Percentiles rank a stretch among this genome's conserved stretches.
phyloP scores from a whole-genome alignment of 2,113 vertebrate species.

The Lophura nycthemera region DNA sequence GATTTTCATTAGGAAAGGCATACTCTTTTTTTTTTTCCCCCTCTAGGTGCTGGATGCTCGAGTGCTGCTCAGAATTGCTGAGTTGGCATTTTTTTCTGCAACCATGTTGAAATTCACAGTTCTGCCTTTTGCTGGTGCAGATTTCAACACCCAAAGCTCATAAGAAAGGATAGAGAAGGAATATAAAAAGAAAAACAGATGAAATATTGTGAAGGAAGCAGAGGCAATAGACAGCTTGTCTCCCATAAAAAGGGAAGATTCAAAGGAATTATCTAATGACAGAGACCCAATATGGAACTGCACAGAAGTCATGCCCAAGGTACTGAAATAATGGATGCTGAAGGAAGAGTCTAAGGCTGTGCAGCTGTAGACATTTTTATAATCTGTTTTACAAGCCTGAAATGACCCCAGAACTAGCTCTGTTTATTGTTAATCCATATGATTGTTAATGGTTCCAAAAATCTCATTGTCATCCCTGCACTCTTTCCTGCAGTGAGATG shows the following conservation, averaged over 20 bases:
- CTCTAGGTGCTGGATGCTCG: background rate
- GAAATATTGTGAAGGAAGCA: background rate
- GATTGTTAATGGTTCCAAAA: background rate
- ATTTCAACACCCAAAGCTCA: background rate
- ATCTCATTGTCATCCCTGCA: background rate
- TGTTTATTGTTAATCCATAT: background rate
- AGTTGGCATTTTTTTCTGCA: background rate
- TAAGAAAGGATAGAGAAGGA: background rate
- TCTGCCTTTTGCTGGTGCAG: background rate
- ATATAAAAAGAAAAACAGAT: background rate
- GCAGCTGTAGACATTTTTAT: background rate
- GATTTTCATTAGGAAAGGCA: background rate
- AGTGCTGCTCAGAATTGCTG: background rate
- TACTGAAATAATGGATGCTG: background rate
- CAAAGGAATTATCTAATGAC: background rate
- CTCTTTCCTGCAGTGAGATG: background rate
- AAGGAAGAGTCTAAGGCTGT: background rate
- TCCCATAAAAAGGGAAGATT: background rate
- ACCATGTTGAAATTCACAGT: background rate
- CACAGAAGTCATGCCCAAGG: background rate
- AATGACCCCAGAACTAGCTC: background rate
- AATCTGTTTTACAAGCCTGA: background rate
- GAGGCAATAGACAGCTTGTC: background rate
- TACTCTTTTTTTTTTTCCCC: background rate
- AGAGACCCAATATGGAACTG: background rate